phyloP scores from a whole-genome alignment of 2,888 invertebrate genomes.

The Adelognathus sp. region DNA sequence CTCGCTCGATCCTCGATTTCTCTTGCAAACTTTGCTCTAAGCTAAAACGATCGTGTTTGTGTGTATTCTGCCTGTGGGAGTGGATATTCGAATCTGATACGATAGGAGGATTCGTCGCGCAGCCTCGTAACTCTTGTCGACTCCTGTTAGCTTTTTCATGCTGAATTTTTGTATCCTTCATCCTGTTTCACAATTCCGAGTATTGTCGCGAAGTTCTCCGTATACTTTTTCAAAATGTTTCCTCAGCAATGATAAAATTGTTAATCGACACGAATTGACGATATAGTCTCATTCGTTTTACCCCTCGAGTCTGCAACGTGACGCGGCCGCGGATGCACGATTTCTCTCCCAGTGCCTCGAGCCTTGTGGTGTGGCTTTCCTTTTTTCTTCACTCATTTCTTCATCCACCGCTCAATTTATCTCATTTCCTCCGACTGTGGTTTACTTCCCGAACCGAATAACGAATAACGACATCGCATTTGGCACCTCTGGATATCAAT shows the following conservation, averaged over 20 bases:
- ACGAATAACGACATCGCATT: slow-evolving; percentile 62
- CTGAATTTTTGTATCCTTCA: background rate
- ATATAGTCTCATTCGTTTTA: background rate
- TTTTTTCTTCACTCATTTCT: slow-evolving; percentile 10
- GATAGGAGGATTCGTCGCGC: slow-evolving; percentile 52
- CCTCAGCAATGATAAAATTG: background rate
- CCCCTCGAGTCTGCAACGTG: background rate
- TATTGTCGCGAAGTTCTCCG: background rate
- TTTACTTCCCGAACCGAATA: slow-evolving; percentile 56
- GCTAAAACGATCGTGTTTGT: slow-evolving; percentile 35
- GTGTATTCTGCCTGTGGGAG: slow-evolving; percentile 40
- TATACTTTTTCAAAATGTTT: background rate
- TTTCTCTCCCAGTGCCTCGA: slow-evolving; percentile 53
- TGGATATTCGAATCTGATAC: slow-evolving; percentile 53
- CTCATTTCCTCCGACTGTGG: slow-evolving; percentile 38
- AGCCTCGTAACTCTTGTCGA: slow-evolving; percentile 28
- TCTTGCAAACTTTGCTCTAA: slow-evolving; percentile 23
- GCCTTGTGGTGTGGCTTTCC: slow-evolving; percentile 47
- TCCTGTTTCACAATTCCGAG: background rate
- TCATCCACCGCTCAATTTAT: background rate
- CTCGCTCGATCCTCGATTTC: background rate
- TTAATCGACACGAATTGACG: background rate
- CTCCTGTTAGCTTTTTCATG: background rate
- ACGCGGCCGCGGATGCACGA: slow-evolving; percentile 40
- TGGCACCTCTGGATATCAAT: slow-evolving; percentile 68